Base-by-base conservation (phyloP, 1,140 invertebrate species). In the Dinoponera quadriceps region DNA sequence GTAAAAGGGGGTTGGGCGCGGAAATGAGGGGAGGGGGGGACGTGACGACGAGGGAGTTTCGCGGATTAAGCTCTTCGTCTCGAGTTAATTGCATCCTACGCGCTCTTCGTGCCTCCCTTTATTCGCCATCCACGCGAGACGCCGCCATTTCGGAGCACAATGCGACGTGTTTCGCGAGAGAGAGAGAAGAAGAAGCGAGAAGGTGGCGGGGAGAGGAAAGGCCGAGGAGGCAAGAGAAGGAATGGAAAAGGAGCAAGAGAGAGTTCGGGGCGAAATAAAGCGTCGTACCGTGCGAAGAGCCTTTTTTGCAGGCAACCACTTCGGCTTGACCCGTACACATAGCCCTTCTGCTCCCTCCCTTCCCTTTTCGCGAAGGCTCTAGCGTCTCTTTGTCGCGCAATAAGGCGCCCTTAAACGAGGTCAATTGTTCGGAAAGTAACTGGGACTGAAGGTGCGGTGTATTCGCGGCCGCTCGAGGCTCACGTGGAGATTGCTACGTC, bases 371-470 rank as follows among this genome's bases (percentile, higher is more conserved):
- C 73, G 59, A 69, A 69, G 84, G 54, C 44, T 87, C 82, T 72
- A 77, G 33, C 65, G 75, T 80, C 66, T 65, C 75, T 84, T 86
- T 87, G 82, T 88, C 87, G 82, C 75, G 83, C 82, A 81, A 66
- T 78, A 84, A 88, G 72, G 78, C 74, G 85, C 83, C 82, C 77
- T 85, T 85, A 87, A 89, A 90, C 77, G 83, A 88, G 86, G 90
- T 91, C 90, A 90, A 89, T 91, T 91, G 85, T 83, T 86, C 85
- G 89, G 87, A 90, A 90, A 91, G 65, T 90, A 87, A 85, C 83
- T 59, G 55, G 80, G 55, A 57, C 33, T 71, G 68, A 65, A 71
- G 54, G 57, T 74, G 68, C 49, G 7, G 38, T 9, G 33, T 73
- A 83, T 22, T 82, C 59, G 60, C 29, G n/a, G 29, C 18, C 16